Percentiles rank a stretch among this genome's conserved stretches.
phyloP scores from a whole-genome alignment of 1,140 invertebrate species.

The Camponotus pennsylvanicus region DNA sequence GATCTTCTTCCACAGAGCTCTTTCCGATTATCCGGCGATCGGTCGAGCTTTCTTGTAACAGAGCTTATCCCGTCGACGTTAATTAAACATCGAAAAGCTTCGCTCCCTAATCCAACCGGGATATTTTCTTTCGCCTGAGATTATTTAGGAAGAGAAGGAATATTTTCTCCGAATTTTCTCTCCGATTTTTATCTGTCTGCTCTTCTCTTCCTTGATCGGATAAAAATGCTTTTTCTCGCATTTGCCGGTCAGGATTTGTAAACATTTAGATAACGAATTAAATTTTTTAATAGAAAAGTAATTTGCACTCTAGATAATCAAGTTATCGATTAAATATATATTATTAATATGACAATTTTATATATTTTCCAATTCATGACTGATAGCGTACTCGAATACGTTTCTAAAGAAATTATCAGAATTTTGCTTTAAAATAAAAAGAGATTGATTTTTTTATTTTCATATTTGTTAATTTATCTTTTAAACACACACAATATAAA shows the following conservation, averaged over 20 bases:
- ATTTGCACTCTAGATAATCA: neutral
- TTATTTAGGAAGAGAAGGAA: slow-evolving; percentile 43
- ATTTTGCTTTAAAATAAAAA: too few species aligned
- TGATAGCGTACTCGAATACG: neutral
- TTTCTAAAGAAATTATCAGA: neutral
- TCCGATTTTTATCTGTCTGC: slow-evolving; percentile 31
- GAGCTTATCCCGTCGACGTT: slow-evolving; percentile 66
- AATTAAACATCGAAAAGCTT: slow-evolving; percentile 68
- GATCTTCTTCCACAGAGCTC: slow-evolving; percentile 45
- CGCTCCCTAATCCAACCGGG: slow-evolving; percentile 60
- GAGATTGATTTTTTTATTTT: too few species aligned
- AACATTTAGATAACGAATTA: neutral
- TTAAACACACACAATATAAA: too few species aligned
- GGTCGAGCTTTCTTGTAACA: slow-evolving; percentile 62
- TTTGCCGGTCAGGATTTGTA: neutral
- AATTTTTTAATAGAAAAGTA: neutral
- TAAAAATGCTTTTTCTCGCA: neutral
- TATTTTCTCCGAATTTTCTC: slow-evolving; percentile 25
- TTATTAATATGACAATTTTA: neutral
- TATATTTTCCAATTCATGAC: neutral
- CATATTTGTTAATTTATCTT: too few species aligned
- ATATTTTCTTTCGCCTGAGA: slow-evolving; percentile 60
- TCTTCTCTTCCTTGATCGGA: neutral
- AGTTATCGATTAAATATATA: neutral
- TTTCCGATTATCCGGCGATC: slow-evolving; percentile 63